Percentiles rank a stretch among this genome's conserved stretches.
Evolutionary conservation across 2,113 vertebrate genomes (phyloP).

Genomic region (Anser brachyrhynchus): DNA sequence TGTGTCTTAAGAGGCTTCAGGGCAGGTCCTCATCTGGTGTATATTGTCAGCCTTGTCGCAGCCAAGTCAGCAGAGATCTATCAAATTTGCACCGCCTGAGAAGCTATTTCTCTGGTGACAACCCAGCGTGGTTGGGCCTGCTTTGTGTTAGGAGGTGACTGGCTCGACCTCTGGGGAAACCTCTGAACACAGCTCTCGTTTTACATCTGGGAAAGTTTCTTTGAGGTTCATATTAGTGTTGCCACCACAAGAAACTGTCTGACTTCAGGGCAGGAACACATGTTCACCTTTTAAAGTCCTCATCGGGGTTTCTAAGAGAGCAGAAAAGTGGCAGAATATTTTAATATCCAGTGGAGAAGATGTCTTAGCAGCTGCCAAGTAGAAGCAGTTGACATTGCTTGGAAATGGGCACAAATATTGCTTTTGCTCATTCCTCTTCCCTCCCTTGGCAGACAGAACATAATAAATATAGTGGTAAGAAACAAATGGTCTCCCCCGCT

Average conservation of each 20-base stretch:
- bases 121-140: neutral
- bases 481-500: conserved; percentile 47
- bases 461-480: conserved; percentile 65
- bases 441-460: conserved; percentile 15
- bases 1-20: neutral
- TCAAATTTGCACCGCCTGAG: neutral
- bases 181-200: neutral
- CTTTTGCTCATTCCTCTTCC: conserved; percentile 17
- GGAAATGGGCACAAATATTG: neutral
- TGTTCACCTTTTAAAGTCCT: conserved; percentile 1
- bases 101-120: neutral
- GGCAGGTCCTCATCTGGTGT: neutral
- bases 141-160: neutral
- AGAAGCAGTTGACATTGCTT: neutral
- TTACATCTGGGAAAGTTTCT: neutral
- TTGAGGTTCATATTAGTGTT: neutral
- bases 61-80: neutral
- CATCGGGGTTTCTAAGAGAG: neutral
- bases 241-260: neutral
- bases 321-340: neutral
- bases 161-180: neutral
- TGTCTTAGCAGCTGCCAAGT: conserved; percentile 20
- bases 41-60: neutral
- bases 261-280: neutral
- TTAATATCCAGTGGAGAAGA: neutral